phyloP scores from a whole-genome alignment of 2,888 invertebrate species.

The Plebejus argus region DNA sequence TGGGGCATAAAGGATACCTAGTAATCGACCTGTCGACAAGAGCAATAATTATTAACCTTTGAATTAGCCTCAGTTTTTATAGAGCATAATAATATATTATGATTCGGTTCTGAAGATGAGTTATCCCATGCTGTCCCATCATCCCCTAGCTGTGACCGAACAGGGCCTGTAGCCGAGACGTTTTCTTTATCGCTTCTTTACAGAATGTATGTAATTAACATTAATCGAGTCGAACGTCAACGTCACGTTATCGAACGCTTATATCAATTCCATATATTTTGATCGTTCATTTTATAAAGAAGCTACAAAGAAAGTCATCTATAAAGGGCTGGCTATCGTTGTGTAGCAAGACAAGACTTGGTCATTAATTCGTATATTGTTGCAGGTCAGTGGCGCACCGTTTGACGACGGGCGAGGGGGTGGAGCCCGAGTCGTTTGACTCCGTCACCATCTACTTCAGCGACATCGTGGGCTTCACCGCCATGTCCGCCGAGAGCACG shows the following conservation, averaged over 20 bases:
- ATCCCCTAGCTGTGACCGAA: too few species aligned
- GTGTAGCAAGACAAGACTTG: not conserved
- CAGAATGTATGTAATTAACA: too few species aligned
- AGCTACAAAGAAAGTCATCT: too few species aligned
- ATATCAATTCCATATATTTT: too few species aligned
- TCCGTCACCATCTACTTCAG: constrained; percentile 98
- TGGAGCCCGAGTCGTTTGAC: constrained; percentile 96
- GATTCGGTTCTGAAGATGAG: too few species aligned
- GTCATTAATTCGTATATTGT: constrained; percentile 48
- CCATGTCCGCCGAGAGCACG: constrained; percentile 96
- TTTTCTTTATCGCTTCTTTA: too few species aligned
- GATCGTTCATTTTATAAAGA: too few species aligned
- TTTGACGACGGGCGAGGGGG: constrained; percentile 92
- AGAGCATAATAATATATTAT: not conserved
- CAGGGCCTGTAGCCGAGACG: too few species aligned
- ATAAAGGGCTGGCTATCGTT: not conserved
- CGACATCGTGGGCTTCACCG: constrained; percentile 98
- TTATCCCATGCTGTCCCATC: too few species aligned
- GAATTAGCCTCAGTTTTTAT: not conserved
- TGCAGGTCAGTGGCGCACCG: constrained; percentile 92
- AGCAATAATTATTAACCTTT: too few species aligned
- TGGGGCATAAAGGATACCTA: not conserved
- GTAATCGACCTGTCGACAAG: not conserved
- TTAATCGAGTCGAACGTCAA: too few species aligned
- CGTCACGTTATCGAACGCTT: too few species aligned